Percentiles rank a stretch among this genome's conserved stretches.
Conservation (phyloP, 2,797 vertebrate species). For the Pangasius sanitwongsei region DNA sequence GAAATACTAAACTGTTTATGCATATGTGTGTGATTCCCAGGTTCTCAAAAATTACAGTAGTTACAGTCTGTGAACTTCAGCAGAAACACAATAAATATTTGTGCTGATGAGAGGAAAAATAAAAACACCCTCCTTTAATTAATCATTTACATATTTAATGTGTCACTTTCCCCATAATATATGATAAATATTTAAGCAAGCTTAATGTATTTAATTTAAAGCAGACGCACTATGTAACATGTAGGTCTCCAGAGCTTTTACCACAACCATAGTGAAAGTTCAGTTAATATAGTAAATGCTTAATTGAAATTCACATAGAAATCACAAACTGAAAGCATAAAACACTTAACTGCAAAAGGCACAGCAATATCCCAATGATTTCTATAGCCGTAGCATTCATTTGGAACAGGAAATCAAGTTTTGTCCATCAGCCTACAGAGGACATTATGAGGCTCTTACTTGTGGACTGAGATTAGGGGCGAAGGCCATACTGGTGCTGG, state of each 20-base stretch:
- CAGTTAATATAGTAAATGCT: not conserved
- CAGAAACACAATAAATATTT: not conserved
- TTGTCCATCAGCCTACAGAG: not conserved
- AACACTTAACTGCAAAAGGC: no score
- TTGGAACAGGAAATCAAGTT: not conserved
- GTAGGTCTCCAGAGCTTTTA: not conserved
- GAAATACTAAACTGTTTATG: slow-evolving; percentile 3
- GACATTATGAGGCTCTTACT: slow-evolving; percentile 66
- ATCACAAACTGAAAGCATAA: not conserved
- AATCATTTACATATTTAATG: not conserved
- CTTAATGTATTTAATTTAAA: no score
- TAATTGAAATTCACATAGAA: not conserved
- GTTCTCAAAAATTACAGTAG: not conserved
- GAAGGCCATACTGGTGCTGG: slow-evolving; percentile 74
- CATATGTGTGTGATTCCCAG: not conserved
- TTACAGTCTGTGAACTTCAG: not conserved
- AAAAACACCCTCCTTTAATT: not conserved
- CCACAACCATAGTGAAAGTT: not conserved
- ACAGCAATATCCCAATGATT: not conserved
- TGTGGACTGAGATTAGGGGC: slow-evolving; percentile 79
- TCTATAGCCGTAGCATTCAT: not conserved
- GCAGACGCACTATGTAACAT: no score
- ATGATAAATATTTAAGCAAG: not conserved
- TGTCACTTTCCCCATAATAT: not conserved
- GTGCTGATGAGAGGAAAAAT: not conserved